Evolutionary conservation across 2,888 invertebrate genomes (phyloP).

Genomic region (Cephonodes hylas): DNA sequence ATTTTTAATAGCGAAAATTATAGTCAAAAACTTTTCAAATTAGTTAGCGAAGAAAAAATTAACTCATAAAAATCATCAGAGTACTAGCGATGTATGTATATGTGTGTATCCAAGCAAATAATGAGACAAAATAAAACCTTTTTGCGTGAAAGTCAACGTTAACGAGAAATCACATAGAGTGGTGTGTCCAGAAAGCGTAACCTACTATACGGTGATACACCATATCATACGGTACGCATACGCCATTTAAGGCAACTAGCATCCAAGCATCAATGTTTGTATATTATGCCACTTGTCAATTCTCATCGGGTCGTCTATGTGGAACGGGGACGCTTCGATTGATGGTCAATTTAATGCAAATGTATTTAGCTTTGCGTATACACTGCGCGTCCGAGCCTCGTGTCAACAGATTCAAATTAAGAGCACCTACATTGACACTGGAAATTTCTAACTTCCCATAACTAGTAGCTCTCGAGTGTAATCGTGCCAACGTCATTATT

Average conservation of each 20-base stretch:
- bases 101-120: too few species aligned
- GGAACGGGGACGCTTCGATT: constrained; percentile 62
- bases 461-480: background rate
- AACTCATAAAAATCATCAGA: too few species aligned
- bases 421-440: background rate
- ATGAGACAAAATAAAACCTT: background rate
- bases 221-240: constrained; percentile 15
- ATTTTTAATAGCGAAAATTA: too few species aligned
- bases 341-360: constrained; percentile 65
- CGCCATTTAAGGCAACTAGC: constrained; percentile 27
- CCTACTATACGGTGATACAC: constrained; percentile 16
- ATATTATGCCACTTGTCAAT: constrained; percentile 39
- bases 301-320: constrained; percentile 44
- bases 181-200: background rate
- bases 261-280: constrained; percentile 10
- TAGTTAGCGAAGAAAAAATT: too few species aligned
- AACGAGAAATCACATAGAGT: background rate
- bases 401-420: constrained; percentile 17
- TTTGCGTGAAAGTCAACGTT: background rate
- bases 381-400: constrained; percentile 39
- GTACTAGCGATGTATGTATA: too few species aligned
- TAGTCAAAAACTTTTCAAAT: too few species aligned
- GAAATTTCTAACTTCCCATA: constrained; percentile 7
- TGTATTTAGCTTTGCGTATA: constrained; percentile 38
- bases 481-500: background rate